Evolutionary conservation across 2,888 invertebrate genomes (phyloP).

Genomic region (Antheraea assamensis): DNA sequence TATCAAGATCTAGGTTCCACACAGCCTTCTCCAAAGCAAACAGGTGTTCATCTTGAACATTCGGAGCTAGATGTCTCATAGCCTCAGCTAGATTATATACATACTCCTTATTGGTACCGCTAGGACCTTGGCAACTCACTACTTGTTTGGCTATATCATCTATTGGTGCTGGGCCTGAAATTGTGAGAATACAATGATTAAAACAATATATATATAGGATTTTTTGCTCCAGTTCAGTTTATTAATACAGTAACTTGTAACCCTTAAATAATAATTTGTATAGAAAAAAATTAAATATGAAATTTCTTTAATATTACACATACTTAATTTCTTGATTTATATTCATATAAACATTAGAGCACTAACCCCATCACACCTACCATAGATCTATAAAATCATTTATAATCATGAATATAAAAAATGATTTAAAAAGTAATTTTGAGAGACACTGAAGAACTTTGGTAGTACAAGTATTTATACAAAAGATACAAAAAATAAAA

Average conservation of each 20-base stretch:
- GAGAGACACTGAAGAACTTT: too few relatives aligned
- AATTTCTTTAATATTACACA: too few relatives aligned
- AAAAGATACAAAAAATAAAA: too few relatives aligned
- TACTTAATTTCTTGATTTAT: too few relatives aligned
- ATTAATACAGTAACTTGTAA: background rate
- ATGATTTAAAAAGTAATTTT: too few relatives aligned
- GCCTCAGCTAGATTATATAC: conserved; percentile 91
- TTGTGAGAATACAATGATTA: background rate
- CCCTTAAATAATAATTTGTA: background rate
- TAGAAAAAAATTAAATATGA: too few relatives aligned
- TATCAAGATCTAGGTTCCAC: conserved; percentile 45
- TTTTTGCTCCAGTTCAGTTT: background rate
- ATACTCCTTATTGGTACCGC: conserved; percentile 96
- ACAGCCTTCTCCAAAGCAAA: conserved; percentile 86
- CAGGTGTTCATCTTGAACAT: conserved; percentile 89
- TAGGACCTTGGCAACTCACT: conserved; percentile 87
- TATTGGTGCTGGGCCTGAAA: conserved; percentile 87
- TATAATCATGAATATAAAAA: too few relatives aligned
- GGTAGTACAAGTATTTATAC: too few relatives aligned
- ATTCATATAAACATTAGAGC: too few relatives aligned
- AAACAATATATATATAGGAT: conserved; percentile 41
- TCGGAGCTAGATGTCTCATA: conserved; percentile 89
- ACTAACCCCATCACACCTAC: too few relatives aligned
- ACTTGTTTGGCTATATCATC: conserved; percentile 92
- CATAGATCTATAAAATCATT: too few relatives aligned